Percentiles rank a stretch among this genome's conserved stretches.
Conservation (phyloP, 2,888 invertebrate genomes). For the Tetheella fluctuosa region DNA sequence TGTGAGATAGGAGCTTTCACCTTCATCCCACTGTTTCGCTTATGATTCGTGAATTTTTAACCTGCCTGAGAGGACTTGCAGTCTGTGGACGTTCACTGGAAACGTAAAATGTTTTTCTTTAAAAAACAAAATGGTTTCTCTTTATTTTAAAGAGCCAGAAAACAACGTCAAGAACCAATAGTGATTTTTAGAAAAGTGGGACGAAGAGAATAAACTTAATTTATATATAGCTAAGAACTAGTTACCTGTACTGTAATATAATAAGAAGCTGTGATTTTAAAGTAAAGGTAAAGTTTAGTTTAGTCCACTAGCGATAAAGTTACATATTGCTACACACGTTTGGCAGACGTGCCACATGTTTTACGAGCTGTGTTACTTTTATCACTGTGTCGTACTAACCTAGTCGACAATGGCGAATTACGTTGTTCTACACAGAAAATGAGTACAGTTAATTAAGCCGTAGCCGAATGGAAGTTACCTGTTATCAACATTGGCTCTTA, state of each 20-base stretch:
- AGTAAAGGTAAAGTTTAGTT: neutral
- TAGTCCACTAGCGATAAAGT: constrained; percentile 12
- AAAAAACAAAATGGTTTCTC: neutral
- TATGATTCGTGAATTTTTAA: constrained; percentile 77
- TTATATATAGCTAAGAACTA: too few relatives aligned
- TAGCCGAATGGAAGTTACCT: constrained; percentile 47
- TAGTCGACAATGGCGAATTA: constrained; percentile 45
- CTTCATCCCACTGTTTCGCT: constrained; percentile 61
- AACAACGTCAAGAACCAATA: neutral
- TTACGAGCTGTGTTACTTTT: constrained; percentile 53
- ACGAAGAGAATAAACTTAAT: too few relatives aligned
- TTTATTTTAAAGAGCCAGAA: neutral
- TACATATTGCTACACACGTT: constrained; percentile 10
- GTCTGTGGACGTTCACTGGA: constrained; percentile 35
- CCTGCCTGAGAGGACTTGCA: constrained; percentile 59
- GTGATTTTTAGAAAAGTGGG: neutral
- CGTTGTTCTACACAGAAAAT: constrained; percentile 29
- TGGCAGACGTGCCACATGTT: constrained; percentile 35
- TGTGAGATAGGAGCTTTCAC: constrained; percentile 36
- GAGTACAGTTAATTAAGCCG: constrained; percentile 47
- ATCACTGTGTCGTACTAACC: constrained; percentile 42
- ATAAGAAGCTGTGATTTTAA: neutral
- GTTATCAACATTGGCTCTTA: constrained; percentile 36
- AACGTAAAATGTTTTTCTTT: constrained; percentile 35
- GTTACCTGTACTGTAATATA: too few relatives aligned